Evolutionary conservation across 2,113 vertebrate genomes (phyloP).

Genomic region (Gymnorhina tibicen): DNA sequence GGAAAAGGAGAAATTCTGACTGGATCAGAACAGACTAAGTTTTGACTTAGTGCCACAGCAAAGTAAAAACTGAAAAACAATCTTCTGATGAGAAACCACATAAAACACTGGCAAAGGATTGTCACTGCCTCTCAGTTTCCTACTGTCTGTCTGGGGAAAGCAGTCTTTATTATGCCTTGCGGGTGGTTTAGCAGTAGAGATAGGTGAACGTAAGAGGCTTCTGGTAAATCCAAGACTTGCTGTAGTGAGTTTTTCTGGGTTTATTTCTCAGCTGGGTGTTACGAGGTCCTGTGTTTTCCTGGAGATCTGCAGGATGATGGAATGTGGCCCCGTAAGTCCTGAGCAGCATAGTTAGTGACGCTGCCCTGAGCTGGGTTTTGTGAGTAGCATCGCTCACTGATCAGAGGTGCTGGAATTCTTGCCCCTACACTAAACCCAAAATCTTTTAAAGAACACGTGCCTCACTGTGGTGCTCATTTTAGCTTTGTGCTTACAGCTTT

Average conservation of each 20-base stretch:
- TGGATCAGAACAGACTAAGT: neutral
- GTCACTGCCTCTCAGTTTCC: neutral
- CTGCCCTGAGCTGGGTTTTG: neutral
- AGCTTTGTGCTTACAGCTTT: neutral
- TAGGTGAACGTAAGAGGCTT: neutral
- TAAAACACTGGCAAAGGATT: neutral
- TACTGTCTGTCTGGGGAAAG: neutral
- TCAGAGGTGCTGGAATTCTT: neutral
- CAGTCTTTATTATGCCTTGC: neutral
- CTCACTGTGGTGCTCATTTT: neutral
- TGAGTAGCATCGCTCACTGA: neutral
- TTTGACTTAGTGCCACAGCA: neutral
- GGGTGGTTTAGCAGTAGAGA: neutral
- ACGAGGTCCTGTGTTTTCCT: neutral
- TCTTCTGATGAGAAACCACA: constrained; percentile 1
- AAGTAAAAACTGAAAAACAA: neutral
- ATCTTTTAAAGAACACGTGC: neutral
- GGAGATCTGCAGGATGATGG: neutral
- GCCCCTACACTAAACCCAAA: neutral
- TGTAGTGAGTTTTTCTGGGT: neutral
- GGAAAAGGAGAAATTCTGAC: neutral
- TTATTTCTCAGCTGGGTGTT: neutral
- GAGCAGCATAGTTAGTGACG: neutral
- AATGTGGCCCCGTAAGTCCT: neutral
- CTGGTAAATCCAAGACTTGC: neutral